phyloP scores from a whole-genome alignment of 2,888 invertebrate genomes.

The Meloe dianella region DNA sequence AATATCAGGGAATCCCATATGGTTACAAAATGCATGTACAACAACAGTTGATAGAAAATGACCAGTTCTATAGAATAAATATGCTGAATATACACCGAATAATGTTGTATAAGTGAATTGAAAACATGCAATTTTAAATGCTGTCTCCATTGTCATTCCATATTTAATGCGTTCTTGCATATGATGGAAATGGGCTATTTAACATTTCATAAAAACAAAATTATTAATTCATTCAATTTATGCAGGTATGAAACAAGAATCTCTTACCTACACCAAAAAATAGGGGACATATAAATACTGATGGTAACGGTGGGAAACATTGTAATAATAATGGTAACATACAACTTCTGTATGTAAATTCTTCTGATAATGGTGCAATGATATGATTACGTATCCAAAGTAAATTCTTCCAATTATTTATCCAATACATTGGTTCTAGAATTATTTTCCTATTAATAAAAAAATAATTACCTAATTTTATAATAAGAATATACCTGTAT shows the following conservation, averaged over 20 bases:
- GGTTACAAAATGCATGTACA: constrained; percentile 94
- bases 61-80: constrained; percentile 86
- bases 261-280: constrained; percentile 86
- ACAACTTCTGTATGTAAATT: constrained; percentile 94
- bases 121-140: constrained; percentile 77
- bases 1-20: constrained; percentile 95
- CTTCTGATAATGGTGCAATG: constrained; percentile 92
- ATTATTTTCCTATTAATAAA: background rate
- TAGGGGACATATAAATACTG: constrained; percentile 84
- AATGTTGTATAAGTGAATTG: constrained; percentile 91
- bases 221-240: constrained; percentile 25
- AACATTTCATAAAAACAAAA: background rate
- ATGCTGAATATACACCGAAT: constrained; percentile 95
- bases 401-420: constrained; percentile 71
- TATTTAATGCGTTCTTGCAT: constrained; percentile 78
- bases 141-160: constrained; percentile 73
- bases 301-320: constrained; percentile 74
- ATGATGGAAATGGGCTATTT: constrained; percentile 89
- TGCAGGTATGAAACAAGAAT: constrained; percentile 12
- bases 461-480: background rate
- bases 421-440: constrained; percentile 64
- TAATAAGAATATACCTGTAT: constrained; percentile 63
- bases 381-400: constrained; percentile 89
- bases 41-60: constrained; percentile 87
- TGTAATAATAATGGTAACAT: constrained; percentile 91